Evolutionary conservation across 2,113 vertebrate species (phyloP), one percentile per base, ranked within the genome.

Genomic region (Cynopterus brachyotis): DNA sequence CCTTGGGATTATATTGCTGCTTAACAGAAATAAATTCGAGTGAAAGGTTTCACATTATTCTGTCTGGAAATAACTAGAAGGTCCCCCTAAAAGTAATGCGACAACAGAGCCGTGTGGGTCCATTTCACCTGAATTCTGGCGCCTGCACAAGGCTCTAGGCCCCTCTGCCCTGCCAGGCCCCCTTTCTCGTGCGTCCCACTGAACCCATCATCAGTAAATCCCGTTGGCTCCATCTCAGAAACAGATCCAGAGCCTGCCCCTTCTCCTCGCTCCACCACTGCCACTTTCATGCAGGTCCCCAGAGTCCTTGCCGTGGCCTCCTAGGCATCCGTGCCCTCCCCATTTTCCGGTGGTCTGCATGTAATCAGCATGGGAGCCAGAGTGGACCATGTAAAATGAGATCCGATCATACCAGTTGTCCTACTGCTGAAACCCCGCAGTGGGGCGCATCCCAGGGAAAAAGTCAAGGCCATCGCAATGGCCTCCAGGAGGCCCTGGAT

Each of bases 261-360:
- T 64, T 30, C 45, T 37, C 12, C 13, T 30, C 50, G 6, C 55
- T 11, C n/a, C 20, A 37, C 42, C 22, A 64, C 8, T n/a, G 16
- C 9, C 40, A 37, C 16, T 55, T 22, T 5, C 12, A 16, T 32
- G 10, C 28, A 28, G 76, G 30, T 35, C 6, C 47, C 66, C 42
- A 35, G 17, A 73, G 19, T 19, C 2, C n/a, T 69, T 3, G 0
- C 30, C 0, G 0, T 8, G 42, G 20, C 26, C 3, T 60, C 66
- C 12, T 12, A 6, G 57, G 19, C 53, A 10, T 1, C 12, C 15
- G 6, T 1, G 24, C 20, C 15, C n/a, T n/a, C 60, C 42, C n/a
- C 28, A 12, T 62, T 45, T 35, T 50, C 22, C 59, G 67, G 60
- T 9, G 2, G n/a, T 60, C 83, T 76, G 32, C 17, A 1, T 11